Base-by-base conservation (phyloP, 2,797 vertebrate species). In the Chelon labrosus region DNA sequence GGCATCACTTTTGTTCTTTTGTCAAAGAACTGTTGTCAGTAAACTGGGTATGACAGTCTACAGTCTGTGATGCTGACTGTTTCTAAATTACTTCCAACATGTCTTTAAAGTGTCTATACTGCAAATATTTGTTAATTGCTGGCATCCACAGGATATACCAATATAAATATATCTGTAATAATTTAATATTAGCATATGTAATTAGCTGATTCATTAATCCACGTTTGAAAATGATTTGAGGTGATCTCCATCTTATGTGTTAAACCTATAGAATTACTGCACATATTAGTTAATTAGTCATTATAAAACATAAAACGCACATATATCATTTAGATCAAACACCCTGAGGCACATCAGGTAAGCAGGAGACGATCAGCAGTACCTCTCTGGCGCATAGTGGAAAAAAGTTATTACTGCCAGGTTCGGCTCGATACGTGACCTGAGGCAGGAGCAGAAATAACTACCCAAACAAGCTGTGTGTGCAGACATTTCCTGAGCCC, bases 351-450 rank as follows among this genome's bases (percentile, higher is more conserved):
- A 41, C 12, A 59, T 52, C 70, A 71, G 52, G 50, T 37, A 58
- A 75, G 52, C 22, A 44, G 12, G 27, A 50, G 54, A 80, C 75
- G 66, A 76, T 74, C 71, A 74, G 60, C 49, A 65, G 62, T 16
- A 65, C 64, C 79, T 68, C 75, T 65, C 71, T 58, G 69, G 75
- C 60, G 25, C 66, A 19, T 69, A 67, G 49, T 6, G 51, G 47
- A 41, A 56, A 31, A 62, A 72, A 80, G 73, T 83, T 86, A 85
- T 88, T 88, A 84, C 77, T 73, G 64, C 73, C 55, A 69, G 57
- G 50, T 78, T 89, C 73, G 70, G 82, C 72, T 88, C 85, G 70
- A 88, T 89, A 83, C 50, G 52, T 79, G 88, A 88, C 87, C 85
- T 62, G 73, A 87, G 82, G 83, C 78, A 12, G 55, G 51, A 70